These are phyloP conservation scores for Heliconius hermathena DNA, from an alignment of 1,140 invertebrate species.

Conservation along the genomic window DNA sequence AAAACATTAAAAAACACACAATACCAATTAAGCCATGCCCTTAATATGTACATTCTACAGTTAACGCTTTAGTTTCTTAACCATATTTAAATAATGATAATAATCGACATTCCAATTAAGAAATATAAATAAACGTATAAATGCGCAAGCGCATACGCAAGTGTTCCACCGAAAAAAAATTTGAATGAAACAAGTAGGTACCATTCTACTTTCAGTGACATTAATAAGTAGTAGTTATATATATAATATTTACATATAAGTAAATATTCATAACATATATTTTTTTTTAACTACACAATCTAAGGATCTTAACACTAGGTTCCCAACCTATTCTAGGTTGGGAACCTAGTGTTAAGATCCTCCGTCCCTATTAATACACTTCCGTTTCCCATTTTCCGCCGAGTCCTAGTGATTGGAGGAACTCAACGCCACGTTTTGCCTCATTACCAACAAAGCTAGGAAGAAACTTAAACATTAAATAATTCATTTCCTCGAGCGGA, in stretches of 20 bases:
- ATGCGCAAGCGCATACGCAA: background rate
- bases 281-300: background rate
- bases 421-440: too few species aligned
- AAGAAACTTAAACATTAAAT: too few species aligned
- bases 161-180: conserved; percentile 4
- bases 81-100: conserved; percentile 13
- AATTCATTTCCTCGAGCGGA: too few species aligned
- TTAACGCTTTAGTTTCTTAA: conserved; percentile 14
- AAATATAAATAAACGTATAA: conserved; percentile 15
- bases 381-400: too few species aligned
- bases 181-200: conserved; percentile 27
- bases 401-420: too few species aligned
- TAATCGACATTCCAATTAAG: conserved; percentile 21
- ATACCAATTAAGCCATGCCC: background rate
- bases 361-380: too few species aligned
- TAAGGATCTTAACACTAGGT: too few species aligned
- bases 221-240: conserved; percentile 7
- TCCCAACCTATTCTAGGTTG: too few species aligned
- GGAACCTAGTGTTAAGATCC: too few species aligned
- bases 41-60: background rate
- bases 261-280: background rate
- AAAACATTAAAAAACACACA: background rate
- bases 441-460: too few species aligned
- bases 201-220: conserved; percentile 20
- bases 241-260: conserved; percentile 37